These are phyloP conservation scores for Opisthograptis luteolata DNA, from an alignment of 2,888 invertebrate genomes.

Conservation along the genomic window DNA sequence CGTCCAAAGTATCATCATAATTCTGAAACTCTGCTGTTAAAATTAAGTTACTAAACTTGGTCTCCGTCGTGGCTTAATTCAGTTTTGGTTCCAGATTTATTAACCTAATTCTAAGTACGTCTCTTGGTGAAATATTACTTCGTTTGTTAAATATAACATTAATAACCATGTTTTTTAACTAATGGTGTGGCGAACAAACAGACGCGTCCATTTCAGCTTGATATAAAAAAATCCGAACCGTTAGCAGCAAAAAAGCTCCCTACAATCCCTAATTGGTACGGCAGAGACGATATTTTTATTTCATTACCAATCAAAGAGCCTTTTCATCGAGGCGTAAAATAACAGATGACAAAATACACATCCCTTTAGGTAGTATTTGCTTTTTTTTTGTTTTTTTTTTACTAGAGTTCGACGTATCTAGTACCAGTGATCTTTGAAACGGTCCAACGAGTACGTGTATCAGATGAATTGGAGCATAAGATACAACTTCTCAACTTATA, in stretches of 20 bases:
- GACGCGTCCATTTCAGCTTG: too few relatives aligned
- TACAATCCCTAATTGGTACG: constrained; percentile 1
- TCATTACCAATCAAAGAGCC: constrained; percentile 13
- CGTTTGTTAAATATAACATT: too few relatives aligned
- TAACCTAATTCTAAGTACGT: not conserved
- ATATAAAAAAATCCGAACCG: too few relatives aligned
- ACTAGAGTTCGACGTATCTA: not conserved
- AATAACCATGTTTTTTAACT: too few relatives aligned
- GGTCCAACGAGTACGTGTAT: too few relatives aligned
- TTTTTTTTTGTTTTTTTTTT: not conserved
- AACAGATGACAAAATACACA: constrained; percentile 18
- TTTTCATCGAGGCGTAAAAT: constrained; percentile 3
- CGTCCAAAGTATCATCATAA: constrained; percentile 11
- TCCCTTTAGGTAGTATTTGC: constrained; percentile 16
- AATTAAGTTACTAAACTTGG: constrained; percentile 18
- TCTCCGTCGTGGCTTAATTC: constrained; percentile 16
- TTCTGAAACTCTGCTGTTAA: constrained; percentile 13
- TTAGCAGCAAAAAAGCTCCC: not conserved
- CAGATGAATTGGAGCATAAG: too few relatives aligned
- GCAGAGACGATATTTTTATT: constrained; percentile 12
- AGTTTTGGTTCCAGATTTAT: constrained; percentile 12
- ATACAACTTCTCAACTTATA: too few relatives aligned
- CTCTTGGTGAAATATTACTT: too few relatives aligned
- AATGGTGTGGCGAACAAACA: too few relatives aligned
- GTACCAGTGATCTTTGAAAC: too few relatives aligned